A percentile compares a stretch with the other conserved stretches of the same genome.
Evolutionary conservation across 2,113 vertebrate genomes (phyloP).

Genomic region (Cathartes aura): DNA sequence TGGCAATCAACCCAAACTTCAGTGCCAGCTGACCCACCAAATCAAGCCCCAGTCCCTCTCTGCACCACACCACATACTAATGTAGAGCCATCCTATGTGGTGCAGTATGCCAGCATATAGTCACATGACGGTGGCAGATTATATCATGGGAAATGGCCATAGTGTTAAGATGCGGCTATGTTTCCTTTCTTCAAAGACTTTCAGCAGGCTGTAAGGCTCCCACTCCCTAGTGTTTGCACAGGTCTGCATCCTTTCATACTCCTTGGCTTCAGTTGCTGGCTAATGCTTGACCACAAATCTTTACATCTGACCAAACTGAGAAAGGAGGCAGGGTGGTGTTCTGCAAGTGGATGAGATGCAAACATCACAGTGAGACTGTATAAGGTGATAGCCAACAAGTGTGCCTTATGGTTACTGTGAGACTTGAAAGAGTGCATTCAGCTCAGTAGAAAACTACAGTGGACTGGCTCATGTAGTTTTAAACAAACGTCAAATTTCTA

Average conservation of each 20-base stretch:
- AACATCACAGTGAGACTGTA: background rate
- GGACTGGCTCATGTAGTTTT: background rate
- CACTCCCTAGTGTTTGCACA: background rate
- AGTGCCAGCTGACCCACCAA: background rate
- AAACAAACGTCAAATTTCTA: background rate
- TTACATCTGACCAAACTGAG: background rate
- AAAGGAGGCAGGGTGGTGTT: background rate
- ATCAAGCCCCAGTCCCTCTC: background rate
- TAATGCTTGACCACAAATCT: background rate
- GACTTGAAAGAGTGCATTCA: background rate
- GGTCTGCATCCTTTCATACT: background rate
- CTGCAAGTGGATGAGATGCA: background rate
- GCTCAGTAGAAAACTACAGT: background rate
- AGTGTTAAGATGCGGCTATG: fast-evolving
- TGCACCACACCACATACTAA: background rate
- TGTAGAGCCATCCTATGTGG: background rate
- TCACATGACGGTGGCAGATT: background rate
- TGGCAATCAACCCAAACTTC: background rate
- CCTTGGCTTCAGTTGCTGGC: background rate
- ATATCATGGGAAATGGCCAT: background rate
- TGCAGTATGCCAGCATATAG: background rate
- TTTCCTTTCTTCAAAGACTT: background rate
- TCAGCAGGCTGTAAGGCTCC: background rate
- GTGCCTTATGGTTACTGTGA: background rate
- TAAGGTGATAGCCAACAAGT: background rate